Evolutionary conservation across 2,888 invertebrate genomes (phyloP).

Genomic region (Hyposoter didymator): DNA sequence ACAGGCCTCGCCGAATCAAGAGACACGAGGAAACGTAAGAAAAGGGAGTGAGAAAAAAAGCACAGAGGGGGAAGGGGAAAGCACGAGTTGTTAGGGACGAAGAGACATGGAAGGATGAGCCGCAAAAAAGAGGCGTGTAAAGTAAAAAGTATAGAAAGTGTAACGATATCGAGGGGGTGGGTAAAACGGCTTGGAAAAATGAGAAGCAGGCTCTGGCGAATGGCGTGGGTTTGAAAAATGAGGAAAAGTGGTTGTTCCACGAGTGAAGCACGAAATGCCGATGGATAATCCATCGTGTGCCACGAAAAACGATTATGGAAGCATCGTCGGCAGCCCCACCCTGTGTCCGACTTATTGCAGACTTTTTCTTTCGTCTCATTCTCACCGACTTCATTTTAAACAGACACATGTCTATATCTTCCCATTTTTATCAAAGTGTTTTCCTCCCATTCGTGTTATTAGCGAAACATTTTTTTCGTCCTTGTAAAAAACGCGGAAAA

Average conservation of each 20-base stretch:
- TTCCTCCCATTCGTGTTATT: conserved; percentile 23
- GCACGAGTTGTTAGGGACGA: conserved; percentile 25
- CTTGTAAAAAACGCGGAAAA: conserved; percentile 36
- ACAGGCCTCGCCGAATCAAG: conserved; percentile 40
- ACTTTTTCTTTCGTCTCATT: conserved; percentile 6
- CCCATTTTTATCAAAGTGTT: neutral
- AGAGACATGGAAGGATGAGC: conserved; percentile 25
- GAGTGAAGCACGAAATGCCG: conserved; percentile 73
- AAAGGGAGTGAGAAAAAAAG: conserved; percentile 20
- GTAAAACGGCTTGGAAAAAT: conserved; percentile 52
- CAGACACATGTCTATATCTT: conserved; percentile 7
- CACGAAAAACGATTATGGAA: conserved; percentile 59
- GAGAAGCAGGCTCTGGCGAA: neutral
- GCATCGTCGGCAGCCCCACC: conserved; percentile 33
- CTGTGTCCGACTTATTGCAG: conserved; percentile 27
- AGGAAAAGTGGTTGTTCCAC: conserved; percentile 75
- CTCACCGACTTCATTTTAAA: conserved; percentile 1
- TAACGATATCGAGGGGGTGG: conserved; percentile 44
- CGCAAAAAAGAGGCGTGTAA: conserved; percentile 42
- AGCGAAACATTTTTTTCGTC: conserved; percentile 24
- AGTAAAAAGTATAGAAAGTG: conserved; percentile 46
- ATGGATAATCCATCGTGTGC: conserved; percentile 69
- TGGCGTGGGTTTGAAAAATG: conserved; percentile 69
- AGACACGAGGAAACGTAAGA: conserved; percentile 30
- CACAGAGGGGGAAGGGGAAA: conserved; percentile 34